Base-by-base conservation (phyloP, 2,113 vertebrate genomes). In the Cnemophilus loriae region DNA sequence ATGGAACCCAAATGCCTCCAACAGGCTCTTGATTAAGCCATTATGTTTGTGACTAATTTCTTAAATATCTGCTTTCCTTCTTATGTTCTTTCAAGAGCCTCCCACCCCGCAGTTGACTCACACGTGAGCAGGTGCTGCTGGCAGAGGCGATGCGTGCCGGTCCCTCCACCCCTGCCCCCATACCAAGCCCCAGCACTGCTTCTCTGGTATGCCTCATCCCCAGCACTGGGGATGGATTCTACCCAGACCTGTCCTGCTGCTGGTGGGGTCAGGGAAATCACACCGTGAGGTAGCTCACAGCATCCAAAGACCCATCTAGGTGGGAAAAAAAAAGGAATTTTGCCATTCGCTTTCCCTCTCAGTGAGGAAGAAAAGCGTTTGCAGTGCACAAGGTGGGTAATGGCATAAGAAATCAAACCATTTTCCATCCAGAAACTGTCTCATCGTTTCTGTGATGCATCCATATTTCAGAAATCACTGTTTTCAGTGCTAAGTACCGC, bases 31-130 rank as follows among this genome's bases (percentile, higher is more conserved):
- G 63, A 93, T 92, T 46, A 92, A 80, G 79, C 88, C 80, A 92
- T 94, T 93, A 86, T 37, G 55, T 65, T 93, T 89, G 68, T 96
- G 96, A 97, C 95, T 95, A 96, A 95, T 92, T 93, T 93, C 85
- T 97, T 86, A 97, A 94, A 93, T 90, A 97, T 93, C 95, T 95
- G 50, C 85, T 90, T 81, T 86, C 71, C 83, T 87, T 87, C 91
- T 97, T 68, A 39, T n/a, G 80, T 21, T 84, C 76, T 71, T 56
- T 96, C 52, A 75, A 96, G 93, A 75, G 94, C 64, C 93, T 95
- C 52, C 73, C 1, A 30, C 86, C 57, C 47, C 0, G 1, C 20
- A 7, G 94, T 67, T 96, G 95, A 71, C 93, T 97, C 95, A 92
- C 59, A 61, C 0, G 0, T 4, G 5, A 95, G 91, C 94, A 95